These are phyloP conservation scores for Apolygus lucorum DNA, from an alignment of 1,140 invertebrate genomes.

Conservation along the genomic window DNA sequence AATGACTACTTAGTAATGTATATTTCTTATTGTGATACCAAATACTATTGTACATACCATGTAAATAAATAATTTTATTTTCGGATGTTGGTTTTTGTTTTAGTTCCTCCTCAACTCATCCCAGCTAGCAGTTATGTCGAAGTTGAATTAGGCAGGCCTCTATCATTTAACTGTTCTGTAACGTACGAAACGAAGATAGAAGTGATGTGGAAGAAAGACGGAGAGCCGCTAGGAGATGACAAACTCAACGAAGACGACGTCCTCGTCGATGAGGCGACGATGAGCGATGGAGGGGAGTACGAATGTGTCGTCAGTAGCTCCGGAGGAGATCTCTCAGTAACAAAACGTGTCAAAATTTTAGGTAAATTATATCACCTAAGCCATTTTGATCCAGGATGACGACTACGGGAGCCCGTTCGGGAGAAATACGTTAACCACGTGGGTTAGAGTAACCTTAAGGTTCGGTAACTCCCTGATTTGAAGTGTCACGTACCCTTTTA, in stretches of 20 bases:
- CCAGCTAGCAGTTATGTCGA: not conserved
- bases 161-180: not conserved
- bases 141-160: not conserved
- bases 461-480: not conserved
- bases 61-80: not conserved
- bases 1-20: too few species aligned
- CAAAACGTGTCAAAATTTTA: not conserved
- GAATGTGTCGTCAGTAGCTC: conserved; percentile 17
- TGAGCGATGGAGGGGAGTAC: conserved; percentile 18
- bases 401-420: too few species aligned
- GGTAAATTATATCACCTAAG: not conserved
- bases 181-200: not conserved
- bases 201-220: not conserved
- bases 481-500: not conserved
- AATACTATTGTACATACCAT: too few species aligned
- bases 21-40: too few species aligned
- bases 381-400: not conserved
- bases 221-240: not conserved
- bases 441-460: too few species aligned
- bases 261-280: not conserved
- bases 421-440: too few species aligned
- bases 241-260: not conserved
- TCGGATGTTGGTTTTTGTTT: not conserved
- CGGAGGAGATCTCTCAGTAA: not conserved
- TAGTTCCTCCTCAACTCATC: not conserved